Base-by-base conservation (phyloP, 1,140 invertebrate genomes). In the Belonocnema kinseyi region DNA sequence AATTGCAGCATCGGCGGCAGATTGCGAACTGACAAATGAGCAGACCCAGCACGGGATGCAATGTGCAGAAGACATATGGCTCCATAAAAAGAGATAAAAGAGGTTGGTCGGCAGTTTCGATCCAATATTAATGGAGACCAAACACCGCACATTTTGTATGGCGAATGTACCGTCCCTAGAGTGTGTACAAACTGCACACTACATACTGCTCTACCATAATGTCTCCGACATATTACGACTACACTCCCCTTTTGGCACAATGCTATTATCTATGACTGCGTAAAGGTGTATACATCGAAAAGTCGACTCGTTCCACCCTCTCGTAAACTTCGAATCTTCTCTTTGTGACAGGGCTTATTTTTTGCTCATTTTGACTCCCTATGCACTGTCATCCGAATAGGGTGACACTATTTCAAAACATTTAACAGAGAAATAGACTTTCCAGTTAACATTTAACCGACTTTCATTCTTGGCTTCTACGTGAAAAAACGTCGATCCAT, bases 81-180 rank as follows among this genome's bases (percentile, higher is more conserved):
- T 66, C 58, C 58, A 66, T 66, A 66, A 66, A 66, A 66, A 66
- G 58, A 66, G 58, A 66, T 66, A 66, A 26, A 66, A 66, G 58
- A 66, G 58, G 58, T 66, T 66, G 58, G 58, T 21, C 58, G 33
- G 58, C 58, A 66, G 58, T 66, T 66, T 66, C 58, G 58, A 66
- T 66, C 58, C 58, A 21, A 66, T 66, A 66, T 66, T 66, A 66
- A 66, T 66, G 58, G 58, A 66, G 58, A 66, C 58, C 58, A 66
- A 66, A 66, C 58, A 66, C 58, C 58, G 58, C 58, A 66, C 58
- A 66, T 66, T 66, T 13, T 66, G 58, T 66, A 33, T 66, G 26
- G 58, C 58, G 58, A 66, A 66, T 66, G 33, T 66, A 66, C 21
- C 58, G 58, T 66, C 58, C 58, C 58, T 33, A 66, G 58, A 66